A percentile compares a stretch with the other conserved stretches of the same genome.
phyloP scores from a whole-genome alignment of 2,888 invertebrate genomes.

The Digitonthophagus gazella region DNA sequence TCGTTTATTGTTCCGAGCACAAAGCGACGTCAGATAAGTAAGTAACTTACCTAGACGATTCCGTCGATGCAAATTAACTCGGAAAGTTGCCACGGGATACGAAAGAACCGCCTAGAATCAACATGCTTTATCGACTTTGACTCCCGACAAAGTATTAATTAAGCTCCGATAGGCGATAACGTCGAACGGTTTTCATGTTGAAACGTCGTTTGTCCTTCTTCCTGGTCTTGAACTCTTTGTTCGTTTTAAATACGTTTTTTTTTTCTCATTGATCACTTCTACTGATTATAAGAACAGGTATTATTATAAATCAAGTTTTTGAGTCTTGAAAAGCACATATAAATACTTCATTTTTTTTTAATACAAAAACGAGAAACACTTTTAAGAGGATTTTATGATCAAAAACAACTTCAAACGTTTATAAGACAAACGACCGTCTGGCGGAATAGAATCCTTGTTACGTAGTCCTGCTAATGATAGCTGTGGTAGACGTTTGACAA shows the following conservation, averaged over 20 bases:
- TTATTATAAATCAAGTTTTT: too few species aligned
- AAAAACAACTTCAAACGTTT: conserved; percentile 12
- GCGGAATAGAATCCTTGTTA: neutral
- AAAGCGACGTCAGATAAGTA: neutral
- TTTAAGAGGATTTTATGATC: neutral
- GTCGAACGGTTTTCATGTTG: neutral
- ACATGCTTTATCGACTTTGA: neutral
- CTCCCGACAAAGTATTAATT: conserved; percentile 4
- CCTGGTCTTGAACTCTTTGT: neutral
- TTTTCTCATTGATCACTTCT: too few species aligned
- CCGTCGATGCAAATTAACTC: neutral
- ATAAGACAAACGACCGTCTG: conserved; percentile 4
- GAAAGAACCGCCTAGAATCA: neutral
- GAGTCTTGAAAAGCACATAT: too few species aligned
- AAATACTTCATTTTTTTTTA: too few species aligned
- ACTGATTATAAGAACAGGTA: too few species aligned
- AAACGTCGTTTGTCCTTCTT: neutral
- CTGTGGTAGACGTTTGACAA: conserved; percentile 10
- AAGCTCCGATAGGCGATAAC: neutral
- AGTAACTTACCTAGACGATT: neutral
- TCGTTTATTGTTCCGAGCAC: neutral
- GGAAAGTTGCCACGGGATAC: neutral
- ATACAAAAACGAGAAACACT: neutral
- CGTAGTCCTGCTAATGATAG: conserved; percentile 9
- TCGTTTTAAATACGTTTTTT: too few species aligned